phyloP scores from a whole-genome alignment of 2,113 vertebrate genomes.

The Eidolon helvum region DNA sequence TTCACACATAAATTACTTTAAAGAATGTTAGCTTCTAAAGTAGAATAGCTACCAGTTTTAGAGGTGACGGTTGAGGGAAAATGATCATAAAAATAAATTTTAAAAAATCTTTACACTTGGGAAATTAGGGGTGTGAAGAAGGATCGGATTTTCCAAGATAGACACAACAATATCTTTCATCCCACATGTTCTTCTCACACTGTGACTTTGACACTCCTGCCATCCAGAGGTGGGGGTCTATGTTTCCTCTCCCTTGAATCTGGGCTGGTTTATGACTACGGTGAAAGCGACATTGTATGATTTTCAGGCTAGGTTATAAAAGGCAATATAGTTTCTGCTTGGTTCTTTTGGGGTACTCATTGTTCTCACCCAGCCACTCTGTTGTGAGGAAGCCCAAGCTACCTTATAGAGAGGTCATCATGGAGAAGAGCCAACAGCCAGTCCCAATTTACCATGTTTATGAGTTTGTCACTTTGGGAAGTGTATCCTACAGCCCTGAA shows the following conservation, averaged over 20 bases:
- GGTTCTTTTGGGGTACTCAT: background rate
- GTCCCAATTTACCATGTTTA: background rate
- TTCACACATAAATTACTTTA: constrained; percentile 33
- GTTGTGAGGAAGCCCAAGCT: background rate
- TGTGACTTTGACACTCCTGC: background rate
- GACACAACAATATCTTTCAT: background rate
- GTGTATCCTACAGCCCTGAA: background rate
- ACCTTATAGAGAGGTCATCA: background rate
- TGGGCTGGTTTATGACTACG: background rate
- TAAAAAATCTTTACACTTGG: background rate
- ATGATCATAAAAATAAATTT: constrained; percentile 3
- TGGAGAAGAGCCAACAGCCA: background rate
- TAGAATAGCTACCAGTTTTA: constrained; percentile 1
- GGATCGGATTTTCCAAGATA: constrained; percentile 21
- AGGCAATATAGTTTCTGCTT: background rate
- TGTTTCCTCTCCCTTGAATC: background rate
- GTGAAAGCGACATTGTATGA: background rate
- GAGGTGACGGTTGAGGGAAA: background rate
- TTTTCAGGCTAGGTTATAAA: constrained; percentile 4
- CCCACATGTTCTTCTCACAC: background rate
- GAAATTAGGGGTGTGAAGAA: background rate
- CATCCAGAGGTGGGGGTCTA: background rate
- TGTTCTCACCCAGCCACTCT: background rate
- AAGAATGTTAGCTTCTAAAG: constrained; percentile 16
- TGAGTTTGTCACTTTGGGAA: background rate